These are phyloP conservation scores for Carcina quercana DNA, from an alignment of 2,888 invertebrate species.

Conservation along the genomic window DNA sequence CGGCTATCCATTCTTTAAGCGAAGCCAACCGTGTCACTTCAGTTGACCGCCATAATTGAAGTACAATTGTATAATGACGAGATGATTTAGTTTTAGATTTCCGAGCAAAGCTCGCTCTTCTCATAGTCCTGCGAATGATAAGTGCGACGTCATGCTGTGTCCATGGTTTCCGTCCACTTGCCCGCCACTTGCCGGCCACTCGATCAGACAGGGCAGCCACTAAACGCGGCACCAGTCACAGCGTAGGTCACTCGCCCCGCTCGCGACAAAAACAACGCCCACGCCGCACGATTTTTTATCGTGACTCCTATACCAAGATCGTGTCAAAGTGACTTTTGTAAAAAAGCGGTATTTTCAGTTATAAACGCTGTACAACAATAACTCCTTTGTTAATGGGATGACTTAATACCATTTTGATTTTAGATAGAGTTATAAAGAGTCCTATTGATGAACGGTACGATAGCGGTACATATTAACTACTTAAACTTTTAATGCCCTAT, in stretches of 20 bases:
- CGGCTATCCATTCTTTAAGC: no score
- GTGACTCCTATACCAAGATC: constrained; percentile 34
- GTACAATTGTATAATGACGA: no score
- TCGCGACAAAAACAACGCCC: constrained; percentile 34
- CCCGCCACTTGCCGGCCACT: background rate
- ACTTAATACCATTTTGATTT: constrained; percentile 5
- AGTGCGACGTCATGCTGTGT: no score
- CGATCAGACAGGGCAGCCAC: constrained; percentile 7
- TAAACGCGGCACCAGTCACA: constrained; percentile 25
- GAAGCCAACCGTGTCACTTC: no score
- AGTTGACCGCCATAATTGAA: no score
- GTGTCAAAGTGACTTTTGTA: constrained; percentile 9
- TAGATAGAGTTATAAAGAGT: constrained; percentile 3
- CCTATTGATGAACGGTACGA: background rate
- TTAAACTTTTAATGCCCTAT: no score
- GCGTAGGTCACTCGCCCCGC: constrained; percentile 33
- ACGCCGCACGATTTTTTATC: constrained; percentile 44
- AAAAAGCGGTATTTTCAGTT: constrained; percentile 5
- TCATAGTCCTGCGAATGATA: no score
- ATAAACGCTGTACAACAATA: constrained; percentile 10
- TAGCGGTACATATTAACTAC: no score
- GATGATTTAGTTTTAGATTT: no score
- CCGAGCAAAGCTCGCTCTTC: no score
- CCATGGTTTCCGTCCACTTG: no score
- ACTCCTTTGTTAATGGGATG: constrained; percentile 10